A percentile compares a stretch with the other conserved stretches of the same genome.
These are phyloP conservation scores for Crypturellus tataupa DNA, from an alignment of 2,797 vertebrate genomes.

Conservation along the genomic window DNA sequence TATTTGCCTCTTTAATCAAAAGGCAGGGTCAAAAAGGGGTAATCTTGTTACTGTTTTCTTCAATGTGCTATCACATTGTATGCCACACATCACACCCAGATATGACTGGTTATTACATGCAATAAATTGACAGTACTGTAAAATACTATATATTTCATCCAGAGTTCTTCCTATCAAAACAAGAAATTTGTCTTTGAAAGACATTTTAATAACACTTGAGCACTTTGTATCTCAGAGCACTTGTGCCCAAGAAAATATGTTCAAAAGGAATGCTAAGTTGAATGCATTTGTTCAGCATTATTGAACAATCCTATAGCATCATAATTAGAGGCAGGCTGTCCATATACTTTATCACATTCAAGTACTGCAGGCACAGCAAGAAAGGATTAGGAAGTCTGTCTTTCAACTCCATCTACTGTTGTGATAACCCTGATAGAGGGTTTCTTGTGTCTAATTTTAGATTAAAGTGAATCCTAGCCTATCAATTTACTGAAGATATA, in stretches of 20 bases:
- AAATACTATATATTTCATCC: conserved; percentile 4
- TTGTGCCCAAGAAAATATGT: not conserved
- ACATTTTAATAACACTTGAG: not conserved
- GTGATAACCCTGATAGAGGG: not conserved
- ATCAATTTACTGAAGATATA: not conserved
- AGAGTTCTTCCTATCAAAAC: conserved; percentile 12
- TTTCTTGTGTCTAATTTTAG: not conserved
- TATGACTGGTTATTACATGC: not conserved
- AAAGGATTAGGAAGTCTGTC: not conserved
- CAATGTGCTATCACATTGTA: conserved; percentile 1
- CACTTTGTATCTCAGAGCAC: conserved; percentile 57
- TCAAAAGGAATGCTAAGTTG: conserved; percentile 52
- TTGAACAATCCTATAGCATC: not conserved
- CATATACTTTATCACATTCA: not conserved
- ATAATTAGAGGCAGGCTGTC: conserved; percentile 57
- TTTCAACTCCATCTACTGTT: not conserved
- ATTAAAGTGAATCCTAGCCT: conserved; percentile 1
- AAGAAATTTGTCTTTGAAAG: conserved; percentile 1
- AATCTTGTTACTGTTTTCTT: not conserved
- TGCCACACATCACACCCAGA: not conserved
- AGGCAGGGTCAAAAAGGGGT: conserved; percentile 36
- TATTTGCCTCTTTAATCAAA: conserved; percentile 35
- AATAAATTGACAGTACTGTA: conserved; percentile 22
- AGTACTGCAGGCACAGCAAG: conserved; percentile 45
- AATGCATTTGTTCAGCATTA: not conserved